Base-by-base conservation (phyloP, 2,113 vertebrate genomes). In the Marmota monax region DNA sequence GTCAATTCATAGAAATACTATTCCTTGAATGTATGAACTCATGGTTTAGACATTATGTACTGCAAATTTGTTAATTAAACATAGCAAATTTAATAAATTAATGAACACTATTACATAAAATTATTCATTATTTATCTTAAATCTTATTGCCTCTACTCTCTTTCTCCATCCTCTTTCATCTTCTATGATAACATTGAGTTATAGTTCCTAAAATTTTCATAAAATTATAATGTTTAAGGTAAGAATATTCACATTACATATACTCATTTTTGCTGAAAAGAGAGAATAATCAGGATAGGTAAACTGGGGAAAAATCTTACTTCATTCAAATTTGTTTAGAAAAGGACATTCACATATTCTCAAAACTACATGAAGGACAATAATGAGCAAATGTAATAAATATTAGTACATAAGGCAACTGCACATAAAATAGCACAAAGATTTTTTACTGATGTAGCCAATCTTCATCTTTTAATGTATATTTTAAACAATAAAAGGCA, bases 221-320 rank as follows among this genome's bases (percentile, higher is more conserved):
- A 58, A n/a, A 91, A 67, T 61, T 10, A 8, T 78, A 88, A 77
- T 9, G 12, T 80, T 93, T 58, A 27, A 58, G 20, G 5, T 70
- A 70, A 93, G 13, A 12, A 90, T 37, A 70, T 65, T 92, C 27
- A 73, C 32, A 84, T 83, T 91, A 78, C 65, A 39, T 8, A 69
- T 53, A 53, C 5, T 77, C 4, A 51, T 65, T 45, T 48, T 1
- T 84, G 11, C 4, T 76, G 39, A 74, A 94, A 96, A 61, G 29
- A 61, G n/a, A 91, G 74, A 4, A 76, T 72, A 53, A 92, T 42
- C 13, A 80, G 12, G 61, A 48, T 58, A 78, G 42, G 2, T 48
- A 80, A 95, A 83, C n/a, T 51, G 53, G 2, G 27, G n/a, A 17
- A 84, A 67, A 95, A 70, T 88, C 11, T 95, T 90, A 45, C 14